Percentiles rank a stretch among this genome's conserved stretches.
Conservation (phyloP, 1,140 invertebrate species). For the Aphelenchoides avenae region DNA sequence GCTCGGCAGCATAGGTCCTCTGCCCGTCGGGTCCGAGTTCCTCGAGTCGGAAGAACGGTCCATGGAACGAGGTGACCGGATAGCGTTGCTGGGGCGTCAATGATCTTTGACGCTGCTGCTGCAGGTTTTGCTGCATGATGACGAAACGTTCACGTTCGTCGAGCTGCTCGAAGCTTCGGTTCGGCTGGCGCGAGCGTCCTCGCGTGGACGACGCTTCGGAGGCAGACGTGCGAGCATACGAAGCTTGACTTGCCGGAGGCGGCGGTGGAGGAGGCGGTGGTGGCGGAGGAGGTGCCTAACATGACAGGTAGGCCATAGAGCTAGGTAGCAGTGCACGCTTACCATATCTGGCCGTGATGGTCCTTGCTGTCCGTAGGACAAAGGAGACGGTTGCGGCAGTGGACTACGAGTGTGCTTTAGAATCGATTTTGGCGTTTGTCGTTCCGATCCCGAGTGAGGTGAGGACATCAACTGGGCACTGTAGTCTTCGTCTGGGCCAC, state of each 20-base stretch:
- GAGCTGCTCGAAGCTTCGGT: slow-evolving; percentile 4
- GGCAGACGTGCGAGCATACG: no score
- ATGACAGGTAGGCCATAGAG: no score
- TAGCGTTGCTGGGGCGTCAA: slow-evolving; percentile 10
- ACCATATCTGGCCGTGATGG: no score
- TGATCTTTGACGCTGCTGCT: slow-evolving; percentile 31
- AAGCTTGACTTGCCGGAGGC: no score
- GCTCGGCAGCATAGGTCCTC: not conserved
- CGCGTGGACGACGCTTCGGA: no score
- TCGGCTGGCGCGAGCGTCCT: no score
- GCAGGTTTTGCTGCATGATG: slow-evolving; percentile 54
- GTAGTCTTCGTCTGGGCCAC: not conserved
- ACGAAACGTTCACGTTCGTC: slow-evolving; percentile 29
- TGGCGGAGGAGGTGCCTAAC: no score
- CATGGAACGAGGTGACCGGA: slow-evolving; percentile 48
- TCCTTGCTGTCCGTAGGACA: no score
- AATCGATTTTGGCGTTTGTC: not conserved
- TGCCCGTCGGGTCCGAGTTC: slow-evolving; percentile 40
- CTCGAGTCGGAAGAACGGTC: slow-evolving; percentile 53
- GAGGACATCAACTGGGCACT: no score
- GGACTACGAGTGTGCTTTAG: not conserved
- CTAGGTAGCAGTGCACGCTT: no score
- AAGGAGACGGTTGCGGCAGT: slow-evolving; percentile 9
- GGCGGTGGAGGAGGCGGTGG: no score
- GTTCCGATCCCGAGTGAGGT: not conserved